phyloP scores from a whole-genome alignment of 2,888 invertebrate species.

The Acanthosepion esculentum region DNA sequence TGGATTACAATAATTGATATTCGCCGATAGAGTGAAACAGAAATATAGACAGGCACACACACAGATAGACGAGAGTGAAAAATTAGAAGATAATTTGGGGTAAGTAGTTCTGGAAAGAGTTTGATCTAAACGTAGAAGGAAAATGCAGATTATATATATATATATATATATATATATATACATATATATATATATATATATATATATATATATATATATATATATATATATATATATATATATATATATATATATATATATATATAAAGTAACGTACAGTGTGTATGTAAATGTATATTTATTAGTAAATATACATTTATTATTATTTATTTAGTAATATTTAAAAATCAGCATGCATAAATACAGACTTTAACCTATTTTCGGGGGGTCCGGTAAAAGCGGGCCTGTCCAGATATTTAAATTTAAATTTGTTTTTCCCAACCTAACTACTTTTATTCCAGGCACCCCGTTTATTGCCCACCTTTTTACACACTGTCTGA shows the following conservation, averaged over 20 bases:
- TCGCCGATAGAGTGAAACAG: background rate
- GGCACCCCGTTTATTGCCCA: no score
- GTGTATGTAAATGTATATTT: no score
- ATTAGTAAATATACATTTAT: no score
- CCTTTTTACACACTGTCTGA: no score
- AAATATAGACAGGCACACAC: background rate
- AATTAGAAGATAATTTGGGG: background rate
- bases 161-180: background rate
- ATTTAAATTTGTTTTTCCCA: no score
- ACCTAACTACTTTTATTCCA: no score
- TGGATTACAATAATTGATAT: background rate
- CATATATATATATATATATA: background rate
- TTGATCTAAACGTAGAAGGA: background rate
- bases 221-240: background rate
- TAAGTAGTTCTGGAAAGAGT: background rate
- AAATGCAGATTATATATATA: background rate
- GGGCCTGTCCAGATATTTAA: no score
- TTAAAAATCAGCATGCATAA: no score
- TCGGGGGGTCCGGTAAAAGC: no score
- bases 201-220: background rate
- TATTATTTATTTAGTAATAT: no score
- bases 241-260: background rate
- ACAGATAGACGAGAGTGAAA: background rate
- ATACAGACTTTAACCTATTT: no score
- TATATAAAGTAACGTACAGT: no score